phyloP scores from a whole-genome alignment of 2,888 invertebrate species.

The Buathra laborator region DNA sequence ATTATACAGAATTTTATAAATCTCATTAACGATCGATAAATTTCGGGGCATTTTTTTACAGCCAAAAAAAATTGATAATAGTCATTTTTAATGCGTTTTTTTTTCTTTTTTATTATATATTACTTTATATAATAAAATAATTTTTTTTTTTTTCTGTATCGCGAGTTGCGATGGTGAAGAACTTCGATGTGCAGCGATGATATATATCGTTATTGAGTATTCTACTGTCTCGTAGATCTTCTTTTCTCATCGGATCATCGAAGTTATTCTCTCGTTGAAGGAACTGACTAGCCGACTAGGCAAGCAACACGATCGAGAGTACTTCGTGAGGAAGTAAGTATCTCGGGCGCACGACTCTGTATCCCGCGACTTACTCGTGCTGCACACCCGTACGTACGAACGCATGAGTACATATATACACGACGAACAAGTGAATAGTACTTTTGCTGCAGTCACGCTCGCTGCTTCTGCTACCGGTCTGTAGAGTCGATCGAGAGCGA shows the following conservation, averaged over 20 bases:
- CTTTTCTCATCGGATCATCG: neutral
- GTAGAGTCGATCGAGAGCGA: constrained; percentile 39
- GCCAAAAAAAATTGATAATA: too few relatives aligned
- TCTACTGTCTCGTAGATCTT: neutral
- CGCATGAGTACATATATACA: neutral
- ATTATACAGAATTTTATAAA: too few relatives aligned
- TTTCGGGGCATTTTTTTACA: too few relatives aligned
- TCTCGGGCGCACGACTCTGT: neutral
- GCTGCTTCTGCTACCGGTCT: constrained; percentile 9
- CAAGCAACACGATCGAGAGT: neutral
- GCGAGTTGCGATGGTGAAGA: too few relatives aligned
- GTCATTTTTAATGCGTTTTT: too few relatives aligned
- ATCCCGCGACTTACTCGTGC: neutral
- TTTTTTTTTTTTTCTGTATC: too few relatives aligned
- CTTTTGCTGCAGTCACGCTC: constrained; percentile 21
- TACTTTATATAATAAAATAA: too few relatives aligned
- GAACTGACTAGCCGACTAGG: constrained; percentile 7
- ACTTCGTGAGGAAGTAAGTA: constrained; percentile 1
- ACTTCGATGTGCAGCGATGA: too few relatives aligned
- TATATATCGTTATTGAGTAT: neutral
- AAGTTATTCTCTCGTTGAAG: constrained; percentile 4
- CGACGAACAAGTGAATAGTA: neutral
- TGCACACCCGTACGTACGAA: neutral
- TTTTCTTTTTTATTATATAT: too few relatives aligned
- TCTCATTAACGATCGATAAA: too few relatives aligned